Conservation (phyloP, 2,113 vertebrate genomes). For the Cyprinodon variegatus region DNA sequence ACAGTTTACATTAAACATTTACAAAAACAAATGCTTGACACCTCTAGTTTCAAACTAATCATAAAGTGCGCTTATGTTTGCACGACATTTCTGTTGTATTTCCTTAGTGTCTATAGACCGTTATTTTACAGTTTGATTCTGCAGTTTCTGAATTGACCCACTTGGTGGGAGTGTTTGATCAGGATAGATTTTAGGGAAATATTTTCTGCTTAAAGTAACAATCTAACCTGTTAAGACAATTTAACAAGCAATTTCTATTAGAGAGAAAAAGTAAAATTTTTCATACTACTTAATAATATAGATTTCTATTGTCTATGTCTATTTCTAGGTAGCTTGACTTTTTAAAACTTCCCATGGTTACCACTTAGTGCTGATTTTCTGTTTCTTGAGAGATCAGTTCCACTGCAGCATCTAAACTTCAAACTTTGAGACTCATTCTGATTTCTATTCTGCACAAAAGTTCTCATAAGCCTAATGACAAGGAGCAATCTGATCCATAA, state of each 20-base stretch:
- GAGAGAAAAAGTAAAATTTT: neutral
- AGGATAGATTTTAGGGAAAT: slow-evolving; percentile 2
- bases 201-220: slow-evolving; percentile 11
- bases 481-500: neutral
- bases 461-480: neutral
- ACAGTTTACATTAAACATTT: neutral
- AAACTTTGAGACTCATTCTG: too few relatives aligned
- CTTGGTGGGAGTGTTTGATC: slow-evolving; percentile 65
- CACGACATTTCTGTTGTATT: neutral
- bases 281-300: neutral
- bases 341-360: neutral
- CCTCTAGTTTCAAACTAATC: neutral
- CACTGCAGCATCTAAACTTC: neutral
- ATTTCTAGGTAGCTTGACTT: too few relatives aligned
- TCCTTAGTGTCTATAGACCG: too few relatives aligned
- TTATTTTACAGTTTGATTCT: neutral
- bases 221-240: slow-evolving; percentile 1
- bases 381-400: neutral
- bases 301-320: neutral
- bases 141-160: slow-evolving; percentile 46
- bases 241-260: slow-evolving; percentile 1
- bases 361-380: neutral
- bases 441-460: neutral
- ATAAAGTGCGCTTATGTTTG: neutral
- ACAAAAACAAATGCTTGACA: neutral